These are phyloP conservation scores for Xenopus laevis DNA, from an alignment of 2,113 vertebrate species.

Conservation along the genomic window DNA sequence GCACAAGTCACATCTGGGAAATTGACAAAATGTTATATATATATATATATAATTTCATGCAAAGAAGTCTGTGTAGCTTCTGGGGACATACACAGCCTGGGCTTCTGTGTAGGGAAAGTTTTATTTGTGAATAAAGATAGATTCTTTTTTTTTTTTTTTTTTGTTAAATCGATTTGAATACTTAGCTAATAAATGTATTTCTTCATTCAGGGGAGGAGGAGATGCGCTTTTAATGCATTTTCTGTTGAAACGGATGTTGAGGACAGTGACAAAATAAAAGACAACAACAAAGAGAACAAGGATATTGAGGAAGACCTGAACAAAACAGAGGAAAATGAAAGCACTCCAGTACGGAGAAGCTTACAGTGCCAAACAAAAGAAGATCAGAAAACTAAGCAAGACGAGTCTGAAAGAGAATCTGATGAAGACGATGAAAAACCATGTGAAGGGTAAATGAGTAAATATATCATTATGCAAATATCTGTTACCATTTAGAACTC, in stretches of 20 bases:
- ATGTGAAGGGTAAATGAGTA: conserved; percentile 62
- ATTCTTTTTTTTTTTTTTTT: too few relatives aligned
- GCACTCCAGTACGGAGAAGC: conserved; percentile 59
- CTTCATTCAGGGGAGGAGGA: conserved; percentile 72
- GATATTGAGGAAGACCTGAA: conserved; percentile 61
- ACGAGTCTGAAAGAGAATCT: conserved; percentile 87
- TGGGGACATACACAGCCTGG: too few relatives aligned
- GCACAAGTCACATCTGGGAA: too few relatives aligned
- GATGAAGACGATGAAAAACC: conserved; percentile 83
- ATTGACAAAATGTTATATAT: too few relatives aligned
- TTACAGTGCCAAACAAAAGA: conserved; percentile 65
- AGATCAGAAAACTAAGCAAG: conserved; percentile 69
- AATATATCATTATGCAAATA: too few relatives aligned
- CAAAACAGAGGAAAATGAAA: conserved; percentile 63
- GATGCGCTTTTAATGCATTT: conserved; percentile 61
- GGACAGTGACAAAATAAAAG: conserved; percentile 72
- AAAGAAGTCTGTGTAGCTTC: too few relatives aligned
- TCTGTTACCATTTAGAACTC: too few relatives aligned
- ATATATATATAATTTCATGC: too few relatives aligned
- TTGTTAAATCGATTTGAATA: too few relatives aligned
- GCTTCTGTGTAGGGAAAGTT: too few relatives aligned
- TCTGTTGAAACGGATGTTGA: conserved; percentile 72
- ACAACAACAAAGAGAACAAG: conserved; percentile 69
- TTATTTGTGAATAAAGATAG: too few relatives aligned
- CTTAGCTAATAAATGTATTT: neutral